These are phyloP conservation scores for Lysandra coridon DNA, from an alignment of 2,888 invertebrate genomes.

Conservation along the genomic window DNA sequence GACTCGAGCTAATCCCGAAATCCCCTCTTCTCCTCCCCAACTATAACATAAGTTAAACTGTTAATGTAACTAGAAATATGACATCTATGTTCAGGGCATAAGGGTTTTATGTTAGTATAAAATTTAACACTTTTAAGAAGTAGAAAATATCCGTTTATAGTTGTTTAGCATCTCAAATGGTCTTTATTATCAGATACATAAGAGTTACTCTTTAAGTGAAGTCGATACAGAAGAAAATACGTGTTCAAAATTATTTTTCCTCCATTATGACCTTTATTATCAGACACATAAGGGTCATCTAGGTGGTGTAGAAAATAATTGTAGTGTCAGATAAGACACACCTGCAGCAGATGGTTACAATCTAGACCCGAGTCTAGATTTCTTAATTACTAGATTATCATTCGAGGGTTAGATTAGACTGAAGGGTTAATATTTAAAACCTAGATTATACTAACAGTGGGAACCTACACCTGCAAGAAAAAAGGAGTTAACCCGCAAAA, in stretches of 20 bases:
- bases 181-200: background rate
- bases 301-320: slow-evolving; percentile 31
- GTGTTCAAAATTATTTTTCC: background rate
- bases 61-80: slow-evolving; percentile 34
- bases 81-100: background rate
- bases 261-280: background rate
- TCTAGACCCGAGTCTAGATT: slow-evolving; percentile 12
- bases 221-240: background rate
- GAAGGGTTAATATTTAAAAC: background rate
- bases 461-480: background rate
- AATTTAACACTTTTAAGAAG: no score
- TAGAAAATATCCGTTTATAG: background rate
- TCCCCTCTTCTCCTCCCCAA: no score
- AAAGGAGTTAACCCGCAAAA: background rate
- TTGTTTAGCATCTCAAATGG: background rate
- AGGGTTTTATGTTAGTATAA: background rate
- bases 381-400: slow-evolving; percentile 26
- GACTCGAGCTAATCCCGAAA: no score
- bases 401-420: slow-evolving; percentile 1
- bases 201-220: background rate
- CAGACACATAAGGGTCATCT: background rate
- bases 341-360: slow-evolving; percentile 34
- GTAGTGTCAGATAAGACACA: slow-evolving; percentile 25
- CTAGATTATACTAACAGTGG: background rate
- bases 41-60: slow-evolving; percentile 36